phyloP scores from a whole-genome alignment of 2,113 vertebrate genomes.

The Neopipo cinnamomea region DNA sequence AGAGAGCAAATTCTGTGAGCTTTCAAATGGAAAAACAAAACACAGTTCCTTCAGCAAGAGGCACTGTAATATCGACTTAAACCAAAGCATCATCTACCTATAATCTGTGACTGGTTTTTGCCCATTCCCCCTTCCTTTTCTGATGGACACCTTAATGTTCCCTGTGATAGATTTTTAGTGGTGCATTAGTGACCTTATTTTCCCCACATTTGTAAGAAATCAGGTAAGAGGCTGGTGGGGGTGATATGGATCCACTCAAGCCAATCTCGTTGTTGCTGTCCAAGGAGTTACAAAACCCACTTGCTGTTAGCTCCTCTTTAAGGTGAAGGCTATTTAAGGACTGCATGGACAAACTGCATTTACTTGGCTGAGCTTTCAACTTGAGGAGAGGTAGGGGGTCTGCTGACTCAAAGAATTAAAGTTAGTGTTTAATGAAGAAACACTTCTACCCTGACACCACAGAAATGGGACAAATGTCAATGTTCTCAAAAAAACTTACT shows the following conservation, averaged over 20 bases:
- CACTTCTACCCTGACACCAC: fast-evolving
- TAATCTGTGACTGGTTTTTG: background rate
- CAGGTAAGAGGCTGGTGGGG: background rate
- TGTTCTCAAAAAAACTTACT: background rate
- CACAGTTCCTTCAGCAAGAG: background rate
- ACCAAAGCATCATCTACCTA: background rate
- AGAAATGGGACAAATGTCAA: background rate
- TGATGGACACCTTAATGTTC: background rate
- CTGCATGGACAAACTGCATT: background rate
- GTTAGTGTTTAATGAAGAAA: background rate
- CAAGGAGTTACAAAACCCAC: background rate
- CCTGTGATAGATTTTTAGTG: background rate
- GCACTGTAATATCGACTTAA: background rate
- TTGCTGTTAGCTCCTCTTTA: background rate
- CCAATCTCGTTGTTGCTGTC: background rate
- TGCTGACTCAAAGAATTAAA: background rate
- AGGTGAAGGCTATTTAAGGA: background rate
- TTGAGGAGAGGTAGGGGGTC: background rate
- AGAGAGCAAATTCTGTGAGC: background rate
- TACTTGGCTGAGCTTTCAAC: background rate
- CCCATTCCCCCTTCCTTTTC: background rate
- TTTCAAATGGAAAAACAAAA: background rate
- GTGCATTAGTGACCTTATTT: background rate
- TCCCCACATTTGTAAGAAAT: background rate
- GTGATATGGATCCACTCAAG: background rate